Evolutionary conservation across 92 coral and sea anemone genomes (phyloP), one percentile per base, ranked within the genome.

Genomic region (Phenganax subtilis): DNA sequence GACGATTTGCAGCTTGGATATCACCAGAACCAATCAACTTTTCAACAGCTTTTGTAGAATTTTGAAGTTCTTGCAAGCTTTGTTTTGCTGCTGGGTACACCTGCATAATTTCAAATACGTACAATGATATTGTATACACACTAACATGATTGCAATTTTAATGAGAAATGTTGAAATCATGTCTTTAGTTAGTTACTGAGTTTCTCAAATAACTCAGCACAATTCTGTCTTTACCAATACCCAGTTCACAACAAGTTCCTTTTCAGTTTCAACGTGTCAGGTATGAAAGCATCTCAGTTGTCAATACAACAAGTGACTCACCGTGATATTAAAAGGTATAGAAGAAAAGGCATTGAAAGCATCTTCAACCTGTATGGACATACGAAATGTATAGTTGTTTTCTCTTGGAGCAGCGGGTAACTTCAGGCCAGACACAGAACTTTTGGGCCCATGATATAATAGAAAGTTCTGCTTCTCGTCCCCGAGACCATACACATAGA

Each of bases 391-490:
- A 67, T 88, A 63, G 77, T 84, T 75, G 52, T 66, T 55, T 51
- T 84, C 81, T 17, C 82, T 51, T 69, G 65, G 80, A 20, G 93
- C 97, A 12, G 93, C 87, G n/a, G 93, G 86, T 15, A 93, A 85
- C 28, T 81, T 66, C 68, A 87, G 80, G 73, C 75, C 56, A 12
- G n/a, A 15, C n/a, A 76, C 25, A 2, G 68, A 84, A 62, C 47
- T 47, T 11, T 17, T 85, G 6, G 98, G 98, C 14, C 93, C 93
- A 72, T 89, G 86, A 76, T 87, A 89, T 55, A 89, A 55, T 61
- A 88, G 85, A 9, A 65, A 72, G 64, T 77, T n/a, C 27, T 77
- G 68, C 29, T 29, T 68, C 52, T 75, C 88, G 57, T 75, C 31
- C 4, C 57, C 64, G 54, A 54, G 82, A 57, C 71, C 55, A 56